Evolutionary conservation across 2,113 vertebrate genomes (phyloP).

Genomic region (Spheniscus mendiculus): DNA sequence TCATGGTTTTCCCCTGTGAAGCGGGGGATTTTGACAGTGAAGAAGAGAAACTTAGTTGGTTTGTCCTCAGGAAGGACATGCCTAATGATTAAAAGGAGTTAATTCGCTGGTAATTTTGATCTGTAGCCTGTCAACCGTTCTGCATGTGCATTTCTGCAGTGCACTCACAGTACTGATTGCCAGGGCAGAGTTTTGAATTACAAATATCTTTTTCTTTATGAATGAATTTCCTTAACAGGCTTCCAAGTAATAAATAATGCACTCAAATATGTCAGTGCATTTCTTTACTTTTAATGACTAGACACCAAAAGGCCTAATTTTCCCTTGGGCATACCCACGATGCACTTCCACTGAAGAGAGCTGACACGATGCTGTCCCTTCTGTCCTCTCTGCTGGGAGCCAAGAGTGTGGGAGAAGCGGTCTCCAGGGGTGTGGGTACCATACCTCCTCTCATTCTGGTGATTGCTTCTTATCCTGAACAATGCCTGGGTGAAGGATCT

Average conservation of each 20-base stretch:
- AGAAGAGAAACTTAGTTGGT: slow-evolving; percentile 7
- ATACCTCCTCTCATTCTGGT: accelerated
- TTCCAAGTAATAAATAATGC: neutral
- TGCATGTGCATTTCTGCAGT: neutral
- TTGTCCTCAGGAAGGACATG: neutral
- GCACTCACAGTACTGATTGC: neutral
- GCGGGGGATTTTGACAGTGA: neutral
- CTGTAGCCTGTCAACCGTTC: neutral
- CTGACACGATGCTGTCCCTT: accelerated
- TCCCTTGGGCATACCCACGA: accelerated
- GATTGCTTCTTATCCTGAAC: accelerated
- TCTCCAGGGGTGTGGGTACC: neutral
- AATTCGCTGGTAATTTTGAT: neutral
- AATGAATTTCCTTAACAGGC: neutral
- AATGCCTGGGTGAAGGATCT: accelerated
- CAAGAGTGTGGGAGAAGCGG: accelerated
- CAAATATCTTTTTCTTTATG: neutral
- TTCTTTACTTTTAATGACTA: neutral
- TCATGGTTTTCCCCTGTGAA: neutral
- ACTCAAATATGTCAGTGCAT: neutral
- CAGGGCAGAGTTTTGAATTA: neutral
- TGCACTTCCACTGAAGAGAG: accelerated
- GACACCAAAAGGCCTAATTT: neutral
- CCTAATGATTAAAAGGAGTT: slow-evolving; percentile 14
- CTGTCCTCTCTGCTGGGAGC: neutral